Percentiles rank a stretch among this genome's conserved stretches.
Conservation (phyloP, 2,888 invertebrate species). For the Neoaliturus tenellus region DNA sequence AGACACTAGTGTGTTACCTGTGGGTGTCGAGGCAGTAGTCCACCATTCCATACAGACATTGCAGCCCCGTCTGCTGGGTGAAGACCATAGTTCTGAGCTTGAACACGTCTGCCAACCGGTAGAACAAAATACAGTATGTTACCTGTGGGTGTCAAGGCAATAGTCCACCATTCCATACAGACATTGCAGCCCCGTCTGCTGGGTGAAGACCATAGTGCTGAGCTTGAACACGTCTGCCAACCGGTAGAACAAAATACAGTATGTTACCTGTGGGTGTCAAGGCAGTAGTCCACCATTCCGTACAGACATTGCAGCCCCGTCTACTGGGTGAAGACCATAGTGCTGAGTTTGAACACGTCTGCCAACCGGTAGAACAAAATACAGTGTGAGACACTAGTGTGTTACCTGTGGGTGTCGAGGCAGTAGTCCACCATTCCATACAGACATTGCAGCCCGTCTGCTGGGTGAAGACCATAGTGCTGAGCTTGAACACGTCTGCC, state of each 20-base stretch:
- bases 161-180: constrained; percentile 89
- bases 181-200: constrained; percentile 85
- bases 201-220: constrained; percentile 89
- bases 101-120: constrained; percentile 86
- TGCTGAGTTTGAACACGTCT: constrained; percentile 85
- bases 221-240: constrained; percentile 87
- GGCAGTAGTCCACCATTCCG: constrained; percentile 86
- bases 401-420: constrained; percentile 73
- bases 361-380: constrained; percentile 85
- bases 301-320: constrained; percentile 88
- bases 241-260: constrained; percentile 86
- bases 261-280: constrained; percentile 74
- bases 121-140: constrained; percentile 85
- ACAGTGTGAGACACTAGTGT: too few species aligned
- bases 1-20: too few species aligned
- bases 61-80: constrained; percentile 85
- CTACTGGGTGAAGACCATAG: constrained; percentile 89
- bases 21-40: constrained; percentile 82
- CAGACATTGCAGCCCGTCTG: constrained; percentile 86
- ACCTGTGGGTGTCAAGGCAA: constrained; percentile 76
- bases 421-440: constrained; percentile 89
- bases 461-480: constrained; percentile 89
- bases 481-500: constrained; percentile 85
- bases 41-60: constrained; percentile 89
- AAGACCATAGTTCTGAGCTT: constrained; percentile 88